Evolutionary conservation across 2,888 invertebrate species (phyloP).

Genomic region (Agrochola litura): DNA sequence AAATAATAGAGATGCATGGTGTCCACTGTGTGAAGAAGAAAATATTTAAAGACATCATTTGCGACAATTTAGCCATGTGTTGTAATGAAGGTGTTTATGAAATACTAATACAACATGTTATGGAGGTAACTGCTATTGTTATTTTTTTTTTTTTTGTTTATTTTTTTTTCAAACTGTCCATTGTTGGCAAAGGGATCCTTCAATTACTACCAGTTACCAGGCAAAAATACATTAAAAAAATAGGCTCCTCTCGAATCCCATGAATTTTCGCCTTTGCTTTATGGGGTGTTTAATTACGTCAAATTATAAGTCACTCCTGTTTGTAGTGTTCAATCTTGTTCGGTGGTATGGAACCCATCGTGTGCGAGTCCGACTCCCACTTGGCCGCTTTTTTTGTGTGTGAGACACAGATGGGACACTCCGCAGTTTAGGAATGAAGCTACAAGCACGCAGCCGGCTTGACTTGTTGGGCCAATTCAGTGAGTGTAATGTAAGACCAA

Average conservation of each 20-base stretch:
- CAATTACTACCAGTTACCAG: no score
- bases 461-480: no score
- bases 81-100: slow-evolving; percentile 77
- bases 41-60: slow-evolving; percentile 77
- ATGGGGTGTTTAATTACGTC: no score
- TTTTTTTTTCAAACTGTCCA: no score
- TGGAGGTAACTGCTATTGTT: slow-evolving; percentile 74
- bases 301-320: no score
- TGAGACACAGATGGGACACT: no score
- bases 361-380: background rate
- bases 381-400: background rate
- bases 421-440: no score
- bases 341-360: background rate
- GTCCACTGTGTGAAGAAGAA: slow-evolving; percentile 79
- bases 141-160: background rate
- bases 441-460: no score
- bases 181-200: background rate
- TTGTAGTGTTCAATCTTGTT: background rate
- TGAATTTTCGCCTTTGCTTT: no score
- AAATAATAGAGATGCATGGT: slow-evolving; percentile 77
- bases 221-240: no score
- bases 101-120: slow-evolving; percentile 76
- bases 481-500: no score
- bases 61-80: slow-evolving; percentile 81
- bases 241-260: no score